phyloP scores from a whole-genome alignment of 64 coral and sea anemone genomes.

The Montipora foliosa region DNA sequence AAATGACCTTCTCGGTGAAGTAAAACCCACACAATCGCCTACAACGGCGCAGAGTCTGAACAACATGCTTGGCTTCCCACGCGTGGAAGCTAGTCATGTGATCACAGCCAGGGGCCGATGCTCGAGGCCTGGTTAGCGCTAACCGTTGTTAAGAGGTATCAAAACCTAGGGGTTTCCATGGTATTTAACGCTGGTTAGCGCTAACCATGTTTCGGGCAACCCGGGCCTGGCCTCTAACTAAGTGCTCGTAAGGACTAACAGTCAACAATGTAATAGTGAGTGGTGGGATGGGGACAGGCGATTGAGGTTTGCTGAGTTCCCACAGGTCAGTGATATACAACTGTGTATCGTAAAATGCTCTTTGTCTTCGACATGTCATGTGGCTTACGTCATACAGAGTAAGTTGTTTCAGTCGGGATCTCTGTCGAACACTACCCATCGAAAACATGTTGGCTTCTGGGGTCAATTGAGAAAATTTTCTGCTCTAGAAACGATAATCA shows the following conservation, averaged over 20 bases:
- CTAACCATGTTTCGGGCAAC: too few species aligned
- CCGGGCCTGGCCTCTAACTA: background rate
- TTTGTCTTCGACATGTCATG: constrained; percentile 48
- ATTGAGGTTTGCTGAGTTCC: constrained; percentile 74
- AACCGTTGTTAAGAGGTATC: too few species aligned
- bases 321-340: constrained; percentile 63
- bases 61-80: constrained; percentile 52
- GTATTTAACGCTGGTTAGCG: too few species aligned
- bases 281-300: constrained; percentile 89
- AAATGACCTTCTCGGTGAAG: constrained; percentile 82
- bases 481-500: too few species aligned
- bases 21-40: constrained; percentile 66
- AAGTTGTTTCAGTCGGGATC: constrained; percentile 79
- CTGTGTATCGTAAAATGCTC: constrained; percentile 85
- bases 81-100: constrained; percentile 6
- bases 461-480: too few species aligned
- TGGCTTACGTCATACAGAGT: constrained; percentile 87
- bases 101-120: background rate
- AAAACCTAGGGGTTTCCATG: too few species aligned
- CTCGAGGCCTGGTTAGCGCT: too few species aligned
- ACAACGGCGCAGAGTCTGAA: constrained; percentile 67
- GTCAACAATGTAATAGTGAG: constrained; percentile 82
- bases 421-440: constrained; percentile 77
- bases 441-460: background rate
- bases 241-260: constrained; percentile 83